Evolutionary conservation across 2,113 vertebrate genomes (phyloP).

Genomic region (Psilopsiagon aurifrons): DNA sequence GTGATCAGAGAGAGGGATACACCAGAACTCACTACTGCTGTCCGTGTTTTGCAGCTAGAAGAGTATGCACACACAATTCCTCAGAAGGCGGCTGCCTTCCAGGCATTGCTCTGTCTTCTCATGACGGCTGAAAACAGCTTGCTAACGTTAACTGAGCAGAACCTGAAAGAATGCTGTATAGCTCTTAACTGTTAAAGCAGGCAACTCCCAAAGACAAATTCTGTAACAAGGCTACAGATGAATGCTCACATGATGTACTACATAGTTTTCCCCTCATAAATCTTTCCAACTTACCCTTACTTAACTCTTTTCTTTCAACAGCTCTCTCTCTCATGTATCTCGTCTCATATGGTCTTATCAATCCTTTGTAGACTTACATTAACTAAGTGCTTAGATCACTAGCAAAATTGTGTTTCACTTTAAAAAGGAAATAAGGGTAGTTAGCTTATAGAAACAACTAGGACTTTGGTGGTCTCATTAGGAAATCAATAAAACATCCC

Average conservation of each 20-base stretch:
- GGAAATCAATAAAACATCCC: background rate
- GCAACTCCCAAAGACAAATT: background rate
- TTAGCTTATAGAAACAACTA: background rate
- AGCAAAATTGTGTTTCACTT: background rate
- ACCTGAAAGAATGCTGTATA: background rate
- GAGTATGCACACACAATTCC: background rate
- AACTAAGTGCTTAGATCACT: background rate
- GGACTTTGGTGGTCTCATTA: background rate
- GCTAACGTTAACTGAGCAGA: background rate
- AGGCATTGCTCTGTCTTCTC: background rate
- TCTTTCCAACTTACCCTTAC: background rate
- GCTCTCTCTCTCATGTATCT: too few species aligned
- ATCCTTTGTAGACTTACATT: background rate
- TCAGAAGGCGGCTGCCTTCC: background rate
- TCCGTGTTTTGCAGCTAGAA: background rate
- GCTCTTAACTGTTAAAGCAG: background rate
- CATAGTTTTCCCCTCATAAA: background rate
- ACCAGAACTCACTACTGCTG: background rate
- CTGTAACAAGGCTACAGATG: background rate
- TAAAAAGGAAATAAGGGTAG: background rate
- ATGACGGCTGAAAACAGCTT: background rate
- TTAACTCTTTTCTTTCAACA: background rate
- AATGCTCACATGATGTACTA: background rate
- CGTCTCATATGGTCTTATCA: background rate
- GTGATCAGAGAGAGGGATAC: background rate